Percentiles rank a stretch among this genome's conserved stretches.
Conservation (phyloP, 1,140 invertebrate genomes). For the Vanessa atalanta region DNA sequence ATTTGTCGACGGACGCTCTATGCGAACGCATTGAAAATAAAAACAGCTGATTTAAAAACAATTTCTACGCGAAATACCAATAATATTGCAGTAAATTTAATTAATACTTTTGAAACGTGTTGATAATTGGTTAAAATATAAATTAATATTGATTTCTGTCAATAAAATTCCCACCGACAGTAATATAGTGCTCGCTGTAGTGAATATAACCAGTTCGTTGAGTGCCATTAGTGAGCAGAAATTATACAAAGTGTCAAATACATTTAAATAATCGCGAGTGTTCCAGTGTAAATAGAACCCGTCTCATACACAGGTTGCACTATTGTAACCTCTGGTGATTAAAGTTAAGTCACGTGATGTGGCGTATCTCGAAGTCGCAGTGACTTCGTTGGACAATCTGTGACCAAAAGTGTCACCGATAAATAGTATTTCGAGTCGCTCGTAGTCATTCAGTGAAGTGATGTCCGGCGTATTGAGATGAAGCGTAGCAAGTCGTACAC, state of each 20-base stretch:
- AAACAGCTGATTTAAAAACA: too few species aligned
- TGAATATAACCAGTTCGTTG: conserved; percentile 9
- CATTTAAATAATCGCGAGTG: not conserved
- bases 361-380: too few species aligned
- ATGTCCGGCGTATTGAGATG: conserved; percentile 46
- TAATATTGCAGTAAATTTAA: not conserved
- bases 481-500: conserved; percentile 77
- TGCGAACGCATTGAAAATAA: not conserved
- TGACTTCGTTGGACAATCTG: not conserved
- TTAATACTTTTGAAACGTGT: conserved; percentile 27
- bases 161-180: not conserved
- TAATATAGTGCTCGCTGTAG: not conserved
- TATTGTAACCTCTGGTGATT: not conserved
- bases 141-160: not conserved
- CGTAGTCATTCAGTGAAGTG: conserved; percentile 32
- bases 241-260: not conserved
- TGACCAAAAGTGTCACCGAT: not conserved
- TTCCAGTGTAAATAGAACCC: not conserved
- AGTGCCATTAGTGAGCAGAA: conserved; percentile 14
- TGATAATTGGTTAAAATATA: not conserved
- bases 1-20: not conserved
- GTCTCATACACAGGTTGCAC: not conserved
- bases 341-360: not conserved
- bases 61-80: too few species aligned
- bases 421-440: conserved; percentile 7